Conservation (phyloP, 64 coral and sea anemone species). For the Platygyra sinensis region DNA sequence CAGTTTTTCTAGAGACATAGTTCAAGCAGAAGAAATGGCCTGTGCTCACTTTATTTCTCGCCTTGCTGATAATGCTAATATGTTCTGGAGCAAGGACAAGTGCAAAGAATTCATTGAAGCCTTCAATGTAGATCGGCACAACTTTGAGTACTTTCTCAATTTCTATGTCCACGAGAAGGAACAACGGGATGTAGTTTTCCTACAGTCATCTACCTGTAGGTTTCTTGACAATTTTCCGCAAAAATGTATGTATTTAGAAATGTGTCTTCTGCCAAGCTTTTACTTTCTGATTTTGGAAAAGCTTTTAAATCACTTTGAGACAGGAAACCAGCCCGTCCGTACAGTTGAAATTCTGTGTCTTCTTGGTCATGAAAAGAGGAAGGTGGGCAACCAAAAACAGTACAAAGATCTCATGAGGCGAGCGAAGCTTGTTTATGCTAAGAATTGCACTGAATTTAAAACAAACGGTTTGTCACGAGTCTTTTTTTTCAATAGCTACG, state of each 20-base stretch:
- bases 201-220: neutral
- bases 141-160: constrained; percentile 53
- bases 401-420: neutral
- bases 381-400: neutral
- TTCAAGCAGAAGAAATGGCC: neutral
- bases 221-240: neutral
- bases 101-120: constrained; percentile 36
- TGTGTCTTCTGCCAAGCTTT: constrained; percentile 8
- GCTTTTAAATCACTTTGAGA: neutral
- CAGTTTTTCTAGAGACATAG: neutral
- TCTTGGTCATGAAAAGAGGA: constrained; percentile 37
- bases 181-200: neutral
- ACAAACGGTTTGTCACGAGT: neutral
- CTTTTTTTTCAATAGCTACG: constrained; percentile 11
- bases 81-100: constrained; percentile 21
- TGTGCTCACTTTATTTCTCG: no score
- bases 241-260: constrained; percentile 16
- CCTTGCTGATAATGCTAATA: neutral
- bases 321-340: neutral
- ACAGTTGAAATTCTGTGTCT: constrained; percentile 16
- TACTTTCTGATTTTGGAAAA: constrained; percentile 5
- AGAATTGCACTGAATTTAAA: neutral
- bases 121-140: constrained; percentile 47
- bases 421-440: neutral
- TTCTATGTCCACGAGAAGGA: neutral